Evolutionary conservation across 2,113 vertebrate species (phyloP).

Genomic region (Elachura formosa): DNA sequence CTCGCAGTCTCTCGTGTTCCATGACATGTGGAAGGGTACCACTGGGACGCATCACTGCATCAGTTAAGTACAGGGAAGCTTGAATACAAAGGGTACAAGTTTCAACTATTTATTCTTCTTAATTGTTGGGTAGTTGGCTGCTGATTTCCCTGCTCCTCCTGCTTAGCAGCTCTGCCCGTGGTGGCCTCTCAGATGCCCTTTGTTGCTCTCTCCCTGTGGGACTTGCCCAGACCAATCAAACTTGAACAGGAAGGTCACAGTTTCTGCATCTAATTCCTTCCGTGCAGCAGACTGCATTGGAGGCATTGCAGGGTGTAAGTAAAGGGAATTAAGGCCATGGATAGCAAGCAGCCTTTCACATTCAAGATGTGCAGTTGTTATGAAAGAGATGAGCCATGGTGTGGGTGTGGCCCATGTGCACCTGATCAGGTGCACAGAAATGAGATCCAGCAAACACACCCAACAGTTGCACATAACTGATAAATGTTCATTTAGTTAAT

Average conservation of each 20-base stretch:
- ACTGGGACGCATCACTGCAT: neutral
- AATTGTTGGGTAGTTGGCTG: neutral
- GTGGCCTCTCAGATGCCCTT: neutral
- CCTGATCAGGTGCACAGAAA: neutral
- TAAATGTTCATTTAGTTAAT: neutral
- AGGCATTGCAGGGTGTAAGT: rapidly evolving
- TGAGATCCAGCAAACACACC: rapidly evolving
- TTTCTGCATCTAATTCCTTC: neutral
- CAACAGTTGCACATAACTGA: neutral
- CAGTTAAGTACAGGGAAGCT: neutral
- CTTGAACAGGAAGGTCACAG: neutral
- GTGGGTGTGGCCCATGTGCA: rapidly evolving
- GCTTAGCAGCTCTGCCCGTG: neutral
- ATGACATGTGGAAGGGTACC: neutral
- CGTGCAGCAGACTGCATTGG: rapidly evolving
- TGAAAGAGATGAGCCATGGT: rapidly evolving
- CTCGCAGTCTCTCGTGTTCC: neutral
- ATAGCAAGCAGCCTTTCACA: rapidly evolving
- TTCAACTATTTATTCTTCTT: neutral
- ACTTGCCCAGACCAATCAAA: neutral
- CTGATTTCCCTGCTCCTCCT: neutral
- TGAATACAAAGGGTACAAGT: neutral
- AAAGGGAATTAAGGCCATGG: neutral
- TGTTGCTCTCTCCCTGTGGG: neutral
- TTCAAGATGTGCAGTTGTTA: neutral